Base-by-base conservation (phyloP, 1,140 invertebrate genomes). In the Agrilus planipennis region DNA sequence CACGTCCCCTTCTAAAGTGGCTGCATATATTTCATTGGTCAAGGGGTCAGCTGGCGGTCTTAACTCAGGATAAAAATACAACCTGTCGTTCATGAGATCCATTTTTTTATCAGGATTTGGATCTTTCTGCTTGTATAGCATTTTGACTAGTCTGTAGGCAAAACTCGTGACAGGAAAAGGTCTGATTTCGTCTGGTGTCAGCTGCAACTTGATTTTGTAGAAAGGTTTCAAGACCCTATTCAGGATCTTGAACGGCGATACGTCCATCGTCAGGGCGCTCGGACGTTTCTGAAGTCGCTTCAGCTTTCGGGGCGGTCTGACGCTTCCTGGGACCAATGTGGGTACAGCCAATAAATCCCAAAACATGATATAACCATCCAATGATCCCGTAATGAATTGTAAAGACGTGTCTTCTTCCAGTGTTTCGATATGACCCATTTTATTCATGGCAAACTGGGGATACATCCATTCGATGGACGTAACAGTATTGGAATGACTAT, bases 301-400 rank as follows among this genome's bases (percentile, higher is more conserved):
- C 0, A 64, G 61, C 53, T 64, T 69, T 49, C 67, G 65, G 30
- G 64, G 63, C 0, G 57, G 59, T 53, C 67, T 64, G 44, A 64
- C 64, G 25, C 58, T 55, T 10, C 55, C 60, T 1, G 64, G 49
- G 46, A 62, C 57, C 45, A 65, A 55, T 11, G 60, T 48, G 3
- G 67, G 67, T 41, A 53, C 54, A 21, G 49, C 46, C 4, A 53
- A 69, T 25, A 84, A 59, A 62, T 82, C 74, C 81, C 81, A 85
- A 52, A 81, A 75, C 41, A 75, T 68, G 21, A 84, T 66, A 7
- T 60, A 68, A 4, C 80, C 79, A 52, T 84, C 80, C 44, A 73
- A 61, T 36, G 75, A 72, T 31, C 70, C 68, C 3, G 78, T 74
- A 2, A 77, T 53, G 52, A 84, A 78, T 55, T 79, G 77, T 27